Evolutionary conservation across 1,140 invertebrate genomes (phyloP), one percentile per base, ranked within the genome.

Genomic region (Lucilia sericata): DNA sequence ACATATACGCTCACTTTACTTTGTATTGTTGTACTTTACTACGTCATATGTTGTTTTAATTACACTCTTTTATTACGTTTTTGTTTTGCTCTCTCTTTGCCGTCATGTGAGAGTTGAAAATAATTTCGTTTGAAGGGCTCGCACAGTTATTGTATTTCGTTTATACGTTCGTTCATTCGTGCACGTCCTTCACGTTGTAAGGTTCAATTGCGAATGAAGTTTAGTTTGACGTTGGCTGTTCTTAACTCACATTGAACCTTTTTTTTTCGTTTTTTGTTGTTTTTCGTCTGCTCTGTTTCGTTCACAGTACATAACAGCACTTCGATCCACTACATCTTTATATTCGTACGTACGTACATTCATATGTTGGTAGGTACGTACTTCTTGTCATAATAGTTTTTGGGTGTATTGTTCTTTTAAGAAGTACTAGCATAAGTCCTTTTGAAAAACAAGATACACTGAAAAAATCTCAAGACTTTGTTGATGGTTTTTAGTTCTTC

Each of bases 171-270:
- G 13, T 47, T 81, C 34, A 2, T 25, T n/a, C 47, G 82, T 75
- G 13, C 85, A 89, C 88, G 88, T 89, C 88, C 88, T 89, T 88
- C 87, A 85, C 87, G 86, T 86, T 88, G 88, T 87, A 89, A 88
- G 88, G 87, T 87, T 88, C 86, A 89, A 86, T 85, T 88, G 85
- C 87, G 88, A 89, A 89, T 89, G 88, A 82, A 82, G 82, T 74
- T 82, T 42, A 36, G 82, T 14, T 21, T 82, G 25, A 21, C 82
- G 82, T 82, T 82, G 82, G 14, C n/a, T 12, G 76, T 80, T 80
- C 76, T 49, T 49, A 80, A 49, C 76, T 25, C 42, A 30, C 47
- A 51, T 25, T 80, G 76, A 80, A 80, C 76, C 76, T 80, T 80
- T 76, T 80, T 76, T 80, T 21, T 36, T 47, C 47, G 4, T 42